Conservation (phyloP, 2,888 invertebrate species). For the Chloroclysta siterata region DNA sequence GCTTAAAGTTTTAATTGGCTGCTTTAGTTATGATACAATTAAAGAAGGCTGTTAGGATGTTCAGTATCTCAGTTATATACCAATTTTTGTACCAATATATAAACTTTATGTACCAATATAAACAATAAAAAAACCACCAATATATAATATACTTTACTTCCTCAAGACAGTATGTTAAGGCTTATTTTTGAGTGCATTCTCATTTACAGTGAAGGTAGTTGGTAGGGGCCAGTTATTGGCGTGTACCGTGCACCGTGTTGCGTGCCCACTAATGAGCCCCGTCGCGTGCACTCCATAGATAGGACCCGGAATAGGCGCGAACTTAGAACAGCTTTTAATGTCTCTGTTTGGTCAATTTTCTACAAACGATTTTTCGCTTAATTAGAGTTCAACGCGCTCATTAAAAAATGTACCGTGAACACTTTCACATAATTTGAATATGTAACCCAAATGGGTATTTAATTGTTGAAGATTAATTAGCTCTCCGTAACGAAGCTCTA, state of each 20-base stretch:
- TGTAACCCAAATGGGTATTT: conserved; percentile 9
- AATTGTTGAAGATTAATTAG: conserved; percentile 23
- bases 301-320: conserved; percentile 66
- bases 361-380: conserved; percentile 21
- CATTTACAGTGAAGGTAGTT: conserved; percentile 35
- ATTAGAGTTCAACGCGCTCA: conserved; percentile 10
- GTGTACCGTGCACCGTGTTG: conserved; percentile 54
- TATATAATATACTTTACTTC: too few relatives aligned
- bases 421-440: not conserved
- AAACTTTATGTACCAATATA: too few relatives aligned
- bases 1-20: conserved; percentile 9
- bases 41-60: not conserved
- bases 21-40: conserved; percentile 44
- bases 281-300: conserved; percentile 80
- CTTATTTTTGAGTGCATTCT: conserved; percentile 5
- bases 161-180: conserved; percentile 21
- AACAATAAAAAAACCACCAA: too few relatives aligned
- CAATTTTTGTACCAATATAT: too few relatives aligned
- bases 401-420: not conserved
- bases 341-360: conserved; percentile 38
- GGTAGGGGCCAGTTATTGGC: conserved; percentile 37
- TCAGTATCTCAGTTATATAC: too few relatives aligned
- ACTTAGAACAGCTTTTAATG: conserved; percentile 41
- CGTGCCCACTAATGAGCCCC: conserved; percentile 77
- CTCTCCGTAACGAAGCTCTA: conserved; percentile 16